Conservation (phyloP, 2,797 vertebrate genomes). For the Lutjanus campechanus region DNA sequence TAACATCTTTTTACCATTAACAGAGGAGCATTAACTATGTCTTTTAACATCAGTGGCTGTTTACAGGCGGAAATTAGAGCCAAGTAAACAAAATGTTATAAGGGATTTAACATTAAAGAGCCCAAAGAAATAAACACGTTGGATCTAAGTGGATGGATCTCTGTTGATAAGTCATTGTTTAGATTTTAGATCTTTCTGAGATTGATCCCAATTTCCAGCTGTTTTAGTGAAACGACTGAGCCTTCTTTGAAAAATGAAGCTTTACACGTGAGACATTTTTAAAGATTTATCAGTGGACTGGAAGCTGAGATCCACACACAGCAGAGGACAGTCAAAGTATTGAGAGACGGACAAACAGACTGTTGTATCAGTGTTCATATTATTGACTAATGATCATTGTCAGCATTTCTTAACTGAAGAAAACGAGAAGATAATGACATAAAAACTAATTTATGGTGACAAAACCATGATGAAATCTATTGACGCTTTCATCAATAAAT, state of each 20-base stretch:
- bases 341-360: neutral
- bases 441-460: too few species aligned
- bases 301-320: neutral
- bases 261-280: neutral
- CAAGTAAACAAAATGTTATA: neutral
- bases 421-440: too few species aligned
- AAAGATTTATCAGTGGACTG: neutral
- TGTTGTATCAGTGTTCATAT: too few species aligned
- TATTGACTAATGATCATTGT: too few species aligned
- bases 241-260: neutral
- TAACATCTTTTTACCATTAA: slow-evolving; percentile 40
- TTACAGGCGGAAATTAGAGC: slow-evolving; percentile 20
- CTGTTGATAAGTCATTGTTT: neutral
- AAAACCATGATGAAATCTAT: too few species aligned
- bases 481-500: too few species aligned
- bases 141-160: neutral
- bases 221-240: neutral
- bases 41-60: slow-evolving; percentile 9
- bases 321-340: neutral
- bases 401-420: too few species aligned
- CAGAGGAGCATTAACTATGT: neutral
- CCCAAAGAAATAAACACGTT: neutral
- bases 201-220: neutral
- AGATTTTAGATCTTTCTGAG: neutral
- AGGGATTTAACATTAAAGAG: neutral